Evolutionary conservation across 2,797 vertebrate species (phyloP).

Genomic region (Thunnus albacares): DNA sequence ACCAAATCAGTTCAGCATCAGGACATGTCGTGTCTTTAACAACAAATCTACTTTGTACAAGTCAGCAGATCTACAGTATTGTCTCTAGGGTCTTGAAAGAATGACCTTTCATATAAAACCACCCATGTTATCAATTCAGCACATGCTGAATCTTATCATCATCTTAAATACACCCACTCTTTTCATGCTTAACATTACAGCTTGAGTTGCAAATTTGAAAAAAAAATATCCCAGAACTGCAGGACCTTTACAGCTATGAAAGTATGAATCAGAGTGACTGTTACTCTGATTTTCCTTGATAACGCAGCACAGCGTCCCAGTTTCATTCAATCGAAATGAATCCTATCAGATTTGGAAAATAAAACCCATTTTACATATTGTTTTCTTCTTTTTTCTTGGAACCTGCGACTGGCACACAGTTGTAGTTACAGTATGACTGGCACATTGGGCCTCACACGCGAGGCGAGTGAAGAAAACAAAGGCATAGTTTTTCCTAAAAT

Average conservation of each 20-base stretch:
- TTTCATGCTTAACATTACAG: not conserved
- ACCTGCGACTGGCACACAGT: not conserved
- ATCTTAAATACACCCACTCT: conserved; percentile 8
- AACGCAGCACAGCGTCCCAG: not conserved
- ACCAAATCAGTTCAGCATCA: conserved; percentile 35
- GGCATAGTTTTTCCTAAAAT: not conserved
- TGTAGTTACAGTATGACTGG: not conserved
- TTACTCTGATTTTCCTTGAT: conserved; percentile 4
- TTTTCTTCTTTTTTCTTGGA: conserved; percentile 12
- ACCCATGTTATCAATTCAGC: not conserved
- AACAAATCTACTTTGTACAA: conserved; percentile 10
- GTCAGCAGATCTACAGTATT: not conserved
- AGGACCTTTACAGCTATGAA: conserved; percentile 32
- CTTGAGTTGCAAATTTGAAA: not conserved
- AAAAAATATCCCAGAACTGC: conserved; percentile 5
- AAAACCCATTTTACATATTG: conserved; percentile 2
- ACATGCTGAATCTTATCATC: not conserved
- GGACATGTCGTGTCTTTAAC: conserved; percentile 14
- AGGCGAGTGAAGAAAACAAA: conserved; percentile 17
- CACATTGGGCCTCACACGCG: conserved; percentile 5
- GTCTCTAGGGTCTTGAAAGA: not conserved
- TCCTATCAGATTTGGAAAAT: conserved; percentile 8
- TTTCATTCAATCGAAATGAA: conserved; percentile 8
- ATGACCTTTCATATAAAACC: conserved; percentile 1
- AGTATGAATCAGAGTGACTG: not conserved